Evolutionary conservation across 2,888 invertebrate genomes (phyloP).

Genomic region (Hirtodrosophila alboralis): DNA sequence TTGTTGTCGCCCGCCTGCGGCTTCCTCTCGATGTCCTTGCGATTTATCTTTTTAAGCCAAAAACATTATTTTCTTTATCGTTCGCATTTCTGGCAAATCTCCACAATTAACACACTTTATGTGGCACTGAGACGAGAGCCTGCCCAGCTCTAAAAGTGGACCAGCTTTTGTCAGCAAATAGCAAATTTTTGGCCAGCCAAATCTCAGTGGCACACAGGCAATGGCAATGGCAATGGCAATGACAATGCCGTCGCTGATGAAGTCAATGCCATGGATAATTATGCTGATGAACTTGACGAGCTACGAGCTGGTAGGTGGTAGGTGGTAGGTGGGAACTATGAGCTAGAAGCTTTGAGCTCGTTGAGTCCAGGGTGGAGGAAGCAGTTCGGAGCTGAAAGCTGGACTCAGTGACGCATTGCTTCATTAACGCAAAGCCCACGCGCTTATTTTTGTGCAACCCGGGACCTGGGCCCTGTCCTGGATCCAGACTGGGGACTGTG

Average conservation of each 20-base stretch:
- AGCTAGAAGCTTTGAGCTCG: no score
- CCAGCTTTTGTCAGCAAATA: slow-evolving; percentile 37
- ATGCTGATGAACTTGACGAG: slow-evolving; percentile 76
- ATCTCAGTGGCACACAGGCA: slow-evolving; percentile 42
- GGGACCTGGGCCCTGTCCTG: background rate
- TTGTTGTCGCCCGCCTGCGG: slow-evolving; percentile 43
- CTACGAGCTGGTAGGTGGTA: slow-evolving; percentile 3
- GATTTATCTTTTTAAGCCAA: slow-evolving; percentile 77
- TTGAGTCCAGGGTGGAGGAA: background rate
- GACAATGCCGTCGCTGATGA: slow-evolving; percentile 72
- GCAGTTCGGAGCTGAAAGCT: slow-evolving; percentile 1
- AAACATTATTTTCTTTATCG: slow-evolving; percentile 71
- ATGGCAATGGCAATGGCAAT: slow-evolving; percentile 61
- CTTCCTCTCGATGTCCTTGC: slow-evolving; percentile 51
- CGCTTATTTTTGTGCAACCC: slow-evolving; percentile 52
- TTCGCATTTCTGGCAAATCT: slow-evolving; percentile 64
- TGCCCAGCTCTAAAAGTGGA: background rate
- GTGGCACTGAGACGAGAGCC: slow-evolving; percentile 29
- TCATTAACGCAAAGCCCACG: slow-evolving; percentile 73
- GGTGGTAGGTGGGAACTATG: no score
- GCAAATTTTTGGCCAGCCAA: slow-evolving; percentile 31
- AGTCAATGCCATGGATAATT: slow-evolving; percentile 77
- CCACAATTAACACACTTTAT: slow-evolving; percentile 77
- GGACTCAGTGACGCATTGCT: slow-evolving; percentile 75
- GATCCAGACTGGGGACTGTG: background rate